Evolutionary conservation across 1,140 invertebrate species (phyloP), one percentile per base, ranked within the genome.

Genomic region (Neoseiulus cucumeris): DNA sequence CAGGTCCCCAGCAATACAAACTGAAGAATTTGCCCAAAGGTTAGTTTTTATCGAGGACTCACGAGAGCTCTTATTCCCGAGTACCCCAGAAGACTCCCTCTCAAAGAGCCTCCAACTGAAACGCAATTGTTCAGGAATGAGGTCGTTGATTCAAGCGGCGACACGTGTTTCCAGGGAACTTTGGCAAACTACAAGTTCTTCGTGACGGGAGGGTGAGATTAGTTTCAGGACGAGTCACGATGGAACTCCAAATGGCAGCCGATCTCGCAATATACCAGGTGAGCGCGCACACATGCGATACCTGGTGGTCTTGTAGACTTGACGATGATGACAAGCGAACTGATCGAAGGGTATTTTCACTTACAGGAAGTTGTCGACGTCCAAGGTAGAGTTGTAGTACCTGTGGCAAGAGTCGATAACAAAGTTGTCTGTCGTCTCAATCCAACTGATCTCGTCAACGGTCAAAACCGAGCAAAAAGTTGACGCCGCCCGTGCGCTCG

Each of bases 341-440:
- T n/a, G n/a, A n/a, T 47, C 28, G 14, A 7, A 47, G 33, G 33
- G 33, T 39, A 4, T 25, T 25, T 17, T 25, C 1, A 20, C 33
- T 14, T 18, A n/a, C 22, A 59, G 51, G 51, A 59, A 25, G 25
- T 59, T 33, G 51, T 59, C 4, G 51, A 59, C 2, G 17, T 59
- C 22, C 51, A 59, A 33, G 51, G 51, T 14, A 12, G 51, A 5
- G 33, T 59, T 25, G 51, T 59, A 20, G 33, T 59, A 12, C 51
- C 51, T 17, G 33, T 59, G 17, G 51, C 51, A 2, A 59, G 22
- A 59, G 51, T 59, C 33, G 51, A 59, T 14, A 59, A 59, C 9
- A 59, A 25, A 33, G 51, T 59, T 25, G 51, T 59, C 25, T 59
- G 51, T 25, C 51, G 51, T 59, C 45, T 47, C 28, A 47, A 47